These are phyloP conservation scores for Python bivittatus DNA, from an alignment of 2,113 vertebrate genomes.

Conservation along the genomic window DNA sequence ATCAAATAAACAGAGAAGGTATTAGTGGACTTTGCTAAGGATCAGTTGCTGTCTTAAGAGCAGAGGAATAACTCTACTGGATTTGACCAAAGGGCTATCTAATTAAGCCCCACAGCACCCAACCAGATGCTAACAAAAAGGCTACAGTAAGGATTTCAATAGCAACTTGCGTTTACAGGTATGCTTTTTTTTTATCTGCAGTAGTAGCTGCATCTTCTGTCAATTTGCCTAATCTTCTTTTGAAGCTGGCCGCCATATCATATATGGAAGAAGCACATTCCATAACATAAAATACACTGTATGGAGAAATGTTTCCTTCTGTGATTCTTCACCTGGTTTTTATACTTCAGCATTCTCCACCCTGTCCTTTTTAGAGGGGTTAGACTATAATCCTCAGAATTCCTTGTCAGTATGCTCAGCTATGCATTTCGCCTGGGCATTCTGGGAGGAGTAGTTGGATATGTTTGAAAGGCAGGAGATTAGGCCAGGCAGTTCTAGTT, in stretches of 20 bases:
- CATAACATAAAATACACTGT: not conserved
- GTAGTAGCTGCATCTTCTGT: not conserved
- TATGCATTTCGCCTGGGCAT: not conserved
- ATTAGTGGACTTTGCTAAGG: not conserved
- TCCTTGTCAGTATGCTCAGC: not conserved
- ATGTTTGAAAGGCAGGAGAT: not conserved
- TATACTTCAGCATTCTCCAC: not conserved
- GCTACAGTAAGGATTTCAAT: not conserved
- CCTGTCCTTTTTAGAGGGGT: not conserved
- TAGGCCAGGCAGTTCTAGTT: not conserved
- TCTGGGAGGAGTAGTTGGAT: not conserved
- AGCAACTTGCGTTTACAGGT: not conserved
- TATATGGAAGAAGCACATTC: not conserved
- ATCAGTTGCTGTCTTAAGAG: not conserved
- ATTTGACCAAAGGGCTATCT: not conserved
- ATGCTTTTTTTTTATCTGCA: not conserved
- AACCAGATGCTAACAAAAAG: not conserved
- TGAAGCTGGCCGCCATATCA: not conserved
- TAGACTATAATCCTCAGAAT: not conserved
- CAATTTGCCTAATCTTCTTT: not conserved
- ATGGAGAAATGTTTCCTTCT: not conserved
- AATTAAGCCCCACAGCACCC: not conserved
- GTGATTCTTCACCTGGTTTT: not conserved
- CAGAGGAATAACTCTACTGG: not conserved
- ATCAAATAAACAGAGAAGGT: not conserved